Conservation (phyloP, 2,113 vertebrate species). For the Cebus imitator region DNA sequence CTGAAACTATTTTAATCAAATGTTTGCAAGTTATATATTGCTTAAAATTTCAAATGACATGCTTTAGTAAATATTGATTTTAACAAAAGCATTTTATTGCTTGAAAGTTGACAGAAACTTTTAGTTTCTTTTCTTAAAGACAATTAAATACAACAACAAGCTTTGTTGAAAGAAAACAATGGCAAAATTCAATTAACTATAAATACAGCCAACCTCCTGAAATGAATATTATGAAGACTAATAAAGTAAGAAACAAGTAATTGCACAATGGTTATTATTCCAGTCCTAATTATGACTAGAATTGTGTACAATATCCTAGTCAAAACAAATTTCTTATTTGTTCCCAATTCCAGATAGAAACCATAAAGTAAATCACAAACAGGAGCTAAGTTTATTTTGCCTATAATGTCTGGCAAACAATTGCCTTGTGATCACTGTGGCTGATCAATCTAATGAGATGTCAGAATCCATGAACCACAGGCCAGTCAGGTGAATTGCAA, state of each 20-base stretch:
- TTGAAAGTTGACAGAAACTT: background rate
- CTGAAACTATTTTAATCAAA: conserved; percentile 12
- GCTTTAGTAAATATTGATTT: conserved; percentile 21
- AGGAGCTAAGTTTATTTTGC: background rate
- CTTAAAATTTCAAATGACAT: background rate
- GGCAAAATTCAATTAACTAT: background rate
- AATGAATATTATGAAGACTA: background rate
- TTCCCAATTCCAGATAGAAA: background rate
- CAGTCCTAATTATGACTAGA: background rate
- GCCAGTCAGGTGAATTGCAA: background rate
- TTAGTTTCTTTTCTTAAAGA: conserved; percentile 29
- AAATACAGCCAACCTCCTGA: conserved; percentile 2
- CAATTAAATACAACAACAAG: background rate
- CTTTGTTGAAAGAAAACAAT: background rate
- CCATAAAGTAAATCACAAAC: conserved; percentile 6
- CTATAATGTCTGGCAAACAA: background rate
- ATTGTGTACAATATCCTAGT: background rate
- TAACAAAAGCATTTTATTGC: background rate
- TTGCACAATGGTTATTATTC: background rate
- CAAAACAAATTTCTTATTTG: conserved; percentile 3
- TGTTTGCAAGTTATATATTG: background rate
- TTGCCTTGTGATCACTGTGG: background rate
- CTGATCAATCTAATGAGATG: conserved; percentile 37
- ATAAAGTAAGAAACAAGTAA: background rate
- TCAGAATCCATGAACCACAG: background rate